Percentiles rank a stretch among this genome's conserved stretches.
These are phyloP conservation scores for Ibidorhyncha struthersii DNA, from an alignment of 2,113 vertebrate genomes.

Conservation along the genomic window DNA sequence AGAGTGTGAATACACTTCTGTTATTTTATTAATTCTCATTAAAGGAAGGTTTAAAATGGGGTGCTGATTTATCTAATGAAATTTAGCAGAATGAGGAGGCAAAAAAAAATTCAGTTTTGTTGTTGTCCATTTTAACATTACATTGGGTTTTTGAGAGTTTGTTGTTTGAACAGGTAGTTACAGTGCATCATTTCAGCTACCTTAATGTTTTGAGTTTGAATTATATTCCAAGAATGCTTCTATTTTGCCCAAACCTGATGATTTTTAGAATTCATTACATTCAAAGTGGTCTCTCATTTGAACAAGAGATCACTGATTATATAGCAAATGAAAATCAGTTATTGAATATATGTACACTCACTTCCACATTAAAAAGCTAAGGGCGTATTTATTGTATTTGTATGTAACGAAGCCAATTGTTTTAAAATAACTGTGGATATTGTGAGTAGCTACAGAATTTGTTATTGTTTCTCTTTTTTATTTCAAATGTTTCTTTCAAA, in stretches of 20 bases:
- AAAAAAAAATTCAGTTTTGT: neutral
- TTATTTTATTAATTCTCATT: neutral
- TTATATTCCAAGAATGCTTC: neutral
- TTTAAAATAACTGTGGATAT: neutral
- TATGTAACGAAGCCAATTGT: neutral
- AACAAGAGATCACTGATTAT: neutral
- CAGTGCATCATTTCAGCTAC: neutral
- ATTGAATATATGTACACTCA: neutral
- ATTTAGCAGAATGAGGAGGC: neutral
- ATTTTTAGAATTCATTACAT: neutral
- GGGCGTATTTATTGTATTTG: neutral
- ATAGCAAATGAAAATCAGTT: neutral
- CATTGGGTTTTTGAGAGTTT: neutral
- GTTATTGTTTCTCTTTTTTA: neutral
- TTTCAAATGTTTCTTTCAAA: neutral
- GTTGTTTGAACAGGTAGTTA: neutral
- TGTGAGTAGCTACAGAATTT: neutral
- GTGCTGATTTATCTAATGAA: neutral
- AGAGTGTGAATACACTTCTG: neutral
- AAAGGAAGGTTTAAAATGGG: neutral
- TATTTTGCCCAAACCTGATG: neutral
- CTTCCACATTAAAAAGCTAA: neutral
- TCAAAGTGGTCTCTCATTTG: neutral
- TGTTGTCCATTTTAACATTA: neutral
- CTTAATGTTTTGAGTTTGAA: neutral